phyloP scores from a whole-genome alignment of 2,797 vertebrate genomes.

The Brachyrhaphis roseni region DNA sequence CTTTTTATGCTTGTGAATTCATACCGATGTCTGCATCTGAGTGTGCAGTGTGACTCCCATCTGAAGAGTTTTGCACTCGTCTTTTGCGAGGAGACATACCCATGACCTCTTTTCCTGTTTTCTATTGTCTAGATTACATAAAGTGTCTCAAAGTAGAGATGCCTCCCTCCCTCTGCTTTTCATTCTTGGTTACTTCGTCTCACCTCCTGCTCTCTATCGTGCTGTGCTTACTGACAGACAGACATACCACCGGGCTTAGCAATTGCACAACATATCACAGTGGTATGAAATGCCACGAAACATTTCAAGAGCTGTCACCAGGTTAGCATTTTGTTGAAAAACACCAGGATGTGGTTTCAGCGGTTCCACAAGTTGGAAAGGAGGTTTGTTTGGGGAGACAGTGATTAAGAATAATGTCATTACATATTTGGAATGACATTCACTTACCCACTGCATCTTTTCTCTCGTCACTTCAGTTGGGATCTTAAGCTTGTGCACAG shows the following conservation, averaged over 20 bases:
- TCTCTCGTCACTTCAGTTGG: conserved; percentile 51
- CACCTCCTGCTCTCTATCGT: conserved; percentile 27
- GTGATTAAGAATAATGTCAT: conserved; percentile 67
- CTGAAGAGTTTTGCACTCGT: conserved; percentile 25
- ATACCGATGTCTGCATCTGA: conserved; percentile 24
- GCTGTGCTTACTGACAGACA: conserved; percentile 42
- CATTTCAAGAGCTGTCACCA: conserved; percentile 45
- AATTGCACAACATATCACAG: conserved; percentile 37
- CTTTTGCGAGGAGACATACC: conserved; percentile 47
- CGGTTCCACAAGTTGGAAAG: conserved; percentile 24
- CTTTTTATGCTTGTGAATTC: conserved; percentile 21
- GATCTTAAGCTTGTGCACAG: conserved; percentile 34
- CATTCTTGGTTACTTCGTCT: conserved; percentile 48
- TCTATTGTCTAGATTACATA: conserved; percentile 48
- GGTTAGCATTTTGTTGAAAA: conserved; percentile 61
- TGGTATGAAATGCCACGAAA: conserved; percentile 18
- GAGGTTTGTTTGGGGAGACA: conserved; percentile 57
- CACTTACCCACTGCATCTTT: conserved; percentile 35
- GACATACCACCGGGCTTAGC: conserved; percentile 24
- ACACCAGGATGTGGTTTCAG: conserved; percentile 66
- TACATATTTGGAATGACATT: conserved; percentile 39
- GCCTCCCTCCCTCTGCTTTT: conserved; percentile 24
- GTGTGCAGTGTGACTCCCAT: conserved; percentile 20
- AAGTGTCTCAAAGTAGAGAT: conserved; percentile 45
- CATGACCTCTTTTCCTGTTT: conserved; percentile 51